phyloP scores from a whole-genome alignment of 2,888 invertebrate genomes.

The Timema cristinae region DNA sequence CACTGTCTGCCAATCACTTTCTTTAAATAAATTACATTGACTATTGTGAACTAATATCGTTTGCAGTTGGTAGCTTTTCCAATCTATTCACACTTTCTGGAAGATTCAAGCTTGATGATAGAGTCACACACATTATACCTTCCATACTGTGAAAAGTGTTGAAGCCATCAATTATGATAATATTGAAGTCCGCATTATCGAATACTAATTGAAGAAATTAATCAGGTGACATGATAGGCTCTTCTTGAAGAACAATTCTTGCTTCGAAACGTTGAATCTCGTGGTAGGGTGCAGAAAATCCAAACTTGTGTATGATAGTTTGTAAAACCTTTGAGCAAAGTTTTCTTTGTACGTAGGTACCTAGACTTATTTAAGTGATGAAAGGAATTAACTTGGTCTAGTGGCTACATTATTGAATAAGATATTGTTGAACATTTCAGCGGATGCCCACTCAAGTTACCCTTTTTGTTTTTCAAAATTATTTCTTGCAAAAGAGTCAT shows the following conservation, averaged over 20 bases:
- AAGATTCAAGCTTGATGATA: background rate
- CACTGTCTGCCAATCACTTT: too few species aligned
- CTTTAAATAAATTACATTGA: background rate
- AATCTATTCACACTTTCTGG: background rate
- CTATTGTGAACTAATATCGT: background rate
- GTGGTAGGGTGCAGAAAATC: background rate
- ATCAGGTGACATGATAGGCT: background rate
- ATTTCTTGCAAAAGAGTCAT: background rate
- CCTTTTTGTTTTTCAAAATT: background rate
- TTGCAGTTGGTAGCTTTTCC: background rate
- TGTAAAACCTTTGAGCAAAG: background rate
- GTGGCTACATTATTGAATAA: background rate
- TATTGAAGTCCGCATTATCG: background rate
- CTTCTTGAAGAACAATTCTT: background rate
- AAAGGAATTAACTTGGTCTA: background rate
- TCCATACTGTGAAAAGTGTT: background rate
- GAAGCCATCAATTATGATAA: background rate
- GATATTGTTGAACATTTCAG: background rate
- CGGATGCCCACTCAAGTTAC: background rate
- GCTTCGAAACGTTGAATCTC: background rate
- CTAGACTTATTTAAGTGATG: background rate
- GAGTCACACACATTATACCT: background rate
- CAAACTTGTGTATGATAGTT: background rate
- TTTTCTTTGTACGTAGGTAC: background rate
- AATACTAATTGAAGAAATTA: background rate